Evolutionary conservation across 2,888 invertebrate genomes (phyloP), one percentile per base, ranked within the genome.

Genomic region (Caenorhabditis sp.): DNA sequence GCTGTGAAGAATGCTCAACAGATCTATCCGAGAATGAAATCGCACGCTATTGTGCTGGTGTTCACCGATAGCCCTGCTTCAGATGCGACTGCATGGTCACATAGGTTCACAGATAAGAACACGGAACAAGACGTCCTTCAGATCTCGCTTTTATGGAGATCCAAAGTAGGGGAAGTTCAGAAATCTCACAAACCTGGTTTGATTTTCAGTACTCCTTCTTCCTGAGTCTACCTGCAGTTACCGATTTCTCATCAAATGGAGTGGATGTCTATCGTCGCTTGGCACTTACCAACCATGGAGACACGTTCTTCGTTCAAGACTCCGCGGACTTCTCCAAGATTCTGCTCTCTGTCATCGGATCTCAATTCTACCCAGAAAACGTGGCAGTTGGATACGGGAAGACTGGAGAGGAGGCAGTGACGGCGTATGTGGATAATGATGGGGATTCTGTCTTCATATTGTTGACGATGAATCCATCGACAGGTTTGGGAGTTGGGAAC

Each of bases 91-190:
- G 51, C 64, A 49, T 64, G 66, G 59, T 75, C 70, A 8, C 80
- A 76, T 56, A 76, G 75, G 24, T 68, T 84, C 38, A 72, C 64
- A 6, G 80, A 80, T 19, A 76, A 76, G 22, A 80, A 75, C 28
- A 35, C 54, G 3, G 84, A 84, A 56, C 73, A 75, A 22, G 64
- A 56, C 12, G 75, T 76, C n/a, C 44, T 75, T 26, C 80, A 80
- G 54, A 76, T 76, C 61, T 66, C 84, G 56, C 75, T 84, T 75
- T 66, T 84, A 35, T 84, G 84, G 84, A 76, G 84, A 76, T 80
- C 72, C 28, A 84, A 76, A 59, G 83, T 80, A 3, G 31, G 44
- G n/a, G 6, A 70, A 41, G 19, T 8, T 24, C 6, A 7, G 5
- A n/a, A n/a, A n/a, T n/a, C n/a, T 58, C 24, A 26, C 22, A 22